Base-by-base conservation (phyloP, 2,797 vertebrate genomes). In the Propithecus deckenii region DNA sequence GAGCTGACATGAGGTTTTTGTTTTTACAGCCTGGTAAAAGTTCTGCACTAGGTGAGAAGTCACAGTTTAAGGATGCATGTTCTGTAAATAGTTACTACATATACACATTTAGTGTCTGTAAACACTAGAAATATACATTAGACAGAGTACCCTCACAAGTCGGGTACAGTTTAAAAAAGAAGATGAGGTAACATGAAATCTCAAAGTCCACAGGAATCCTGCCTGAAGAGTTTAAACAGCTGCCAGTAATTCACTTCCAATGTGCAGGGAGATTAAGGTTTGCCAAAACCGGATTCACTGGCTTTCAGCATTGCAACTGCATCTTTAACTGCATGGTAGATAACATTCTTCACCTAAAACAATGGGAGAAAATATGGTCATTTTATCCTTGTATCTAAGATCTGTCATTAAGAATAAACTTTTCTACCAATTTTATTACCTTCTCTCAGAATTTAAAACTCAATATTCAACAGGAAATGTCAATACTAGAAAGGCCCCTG, bases 291-390 rank as follows among this genome's bases (percentile, higher is more conserved):
- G 86, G 98, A 98, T 80, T 99, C 99, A 0, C 98, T 98, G 11
- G 99, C 98, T 97, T 98, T 98, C 95, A 99, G 98, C 98, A 99
- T 98, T 96, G 98, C 98, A 11, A 99, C 98, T 0, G 99, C 98
- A 57, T 99, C 99, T 95, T 99, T 99, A 67, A 99, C 99, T 65
- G 99, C 99, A 0, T 99, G 99, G 98, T 99, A 99, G 81, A 99
- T 99, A 46, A 99, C 99, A 96, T 99, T 99, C 98, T 99, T 99
- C 96, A 99, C 99, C 99, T 99, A 17, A 30, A 81, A 65, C 18
- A 9, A 67, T 0, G 10, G 52, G 28, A 87, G 57, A 78, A 46
- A 67, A 81, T 23, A 48, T 20, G 23, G 5, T 52, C 25, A 38
- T n/a, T 81, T 91, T 38, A 86, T 50, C 35, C 14, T 28, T 46